These are phyloP conservation scores for Australoheros scitulus DNA, from an alignment of 2,113 vertebrate genomes.

Conservation along the genomic window DNA sequence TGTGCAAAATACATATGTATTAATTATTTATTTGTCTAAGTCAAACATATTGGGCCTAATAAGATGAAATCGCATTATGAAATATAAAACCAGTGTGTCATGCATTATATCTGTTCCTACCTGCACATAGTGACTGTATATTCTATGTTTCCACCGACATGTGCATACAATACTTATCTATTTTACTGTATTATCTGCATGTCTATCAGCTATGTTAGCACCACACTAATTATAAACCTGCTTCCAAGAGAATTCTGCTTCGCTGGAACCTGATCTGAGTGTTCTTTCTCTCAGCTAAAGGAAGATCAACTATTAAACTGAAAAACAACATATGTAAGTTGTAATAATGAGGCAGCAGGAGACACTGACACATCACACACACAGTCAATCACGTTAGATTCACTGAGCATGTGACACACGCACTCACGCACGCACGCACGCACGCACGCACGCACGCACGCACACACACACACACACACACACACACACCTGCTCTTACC, in stretches of 20 bases:
- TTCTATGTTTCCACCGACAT: background rate
- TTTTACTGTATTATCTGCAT: background rate
- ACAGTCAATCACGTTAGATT: constrained; percentile 14
- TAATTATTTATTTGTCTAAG: background rate
- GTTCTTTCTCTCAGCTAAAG: constrained; percentile 16
- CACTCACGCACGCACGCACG: constrained; percentile 36
- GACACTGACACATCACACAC: constrained; percentile 58
- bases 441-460: constrained; percentile 23
- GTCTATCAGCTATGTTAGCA: background rate
- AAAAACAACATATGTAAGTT: constrained; percentile 54
- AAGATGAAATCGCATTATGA: background rate
- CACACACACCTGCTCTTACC: constrained; percentile 50
- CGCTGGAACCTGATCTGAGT: background rate
- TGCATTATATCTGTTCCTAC: background rate
- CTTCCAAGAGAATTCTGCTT: background rate
- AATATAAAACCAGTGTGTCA: background rate
- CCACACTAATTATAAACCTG: background rate
- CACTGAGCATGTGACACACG: constrained; percentile 34
- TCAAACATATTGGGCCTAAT: background rate
- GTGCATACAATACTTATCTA: background rate
- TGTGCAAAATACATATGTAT: background rate
- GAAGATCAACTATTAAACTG: constrained; percentile 47
- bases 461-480: constrained; percentile 41
- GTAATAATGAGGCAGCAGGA: constrained; percentile 67
- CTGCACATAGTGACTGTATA: background rate